Conservation (phyloP, 2,888 invertebrate genomes). For the Gastrophysa polygoni region DNA sequence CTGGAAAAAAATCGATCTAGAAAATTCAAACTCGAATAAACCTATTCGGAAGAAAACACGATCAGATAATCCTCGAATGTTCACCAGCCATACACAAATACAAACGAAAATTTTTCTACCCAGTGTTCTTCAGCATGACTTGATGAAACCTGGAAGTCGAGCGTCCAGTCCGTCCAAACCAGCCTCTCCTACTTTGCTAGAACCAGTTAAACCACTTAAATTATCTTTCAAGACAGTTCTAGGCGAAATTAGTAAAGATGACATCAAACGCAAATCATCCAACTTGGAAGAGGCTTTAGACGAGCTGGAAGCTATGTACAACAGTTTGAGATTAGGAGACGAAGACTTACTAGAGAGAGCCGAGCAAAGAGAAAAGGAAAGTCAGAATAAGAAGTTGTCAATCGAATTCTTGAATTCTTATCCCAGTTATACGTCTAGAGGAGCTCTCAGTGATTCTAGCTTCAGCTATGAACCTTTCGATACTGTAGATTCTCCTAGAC, state of each 20-base stretch:
- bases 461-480: constrained; percentile 56
- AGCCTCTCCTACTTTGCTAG: constrained; percentile 29
- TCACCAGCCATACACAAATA: constrained; percentile 53
- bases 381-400: constrained; percentile 47
- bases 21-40: constrained; percentile 23
- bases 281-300: constrained; percentile 87
- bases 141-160: constrained; percentile 11
- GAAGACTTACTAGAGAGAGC: constrained; percentile 82
- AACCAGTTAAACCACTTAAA: constrained; percentile 12
- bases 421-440: constrained; percentile 45
- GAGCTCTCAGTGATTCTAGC: constrained; percentile 55
- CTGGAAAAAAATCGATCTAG: constrained; percentile 66
- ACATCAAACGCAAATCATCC: constrained; percentile 67
- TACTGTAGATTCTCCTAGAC: constrained; percentile 49
- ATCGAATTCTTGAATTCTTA: constrained; percentile 42
- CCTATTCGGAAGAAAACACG: constrained; percentile 30
- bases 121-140: constrained; percentile 43
- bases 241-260: constrained; percentile 32
- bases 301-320: constrained; percentile 90
- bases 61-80: constrained; percentile 51
- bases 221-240: constrained; percentile 2
- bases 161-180: constrained; percentile 35
- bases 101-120: constrained; percentile 54
- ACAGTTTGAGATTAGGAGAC: constrained; percentile 83
- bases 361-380: constrained; percentile 69